Base-by-base conservation (phyloP, 2,888 invertebrate genomes). In the Nomada ferruginata region DNA sequence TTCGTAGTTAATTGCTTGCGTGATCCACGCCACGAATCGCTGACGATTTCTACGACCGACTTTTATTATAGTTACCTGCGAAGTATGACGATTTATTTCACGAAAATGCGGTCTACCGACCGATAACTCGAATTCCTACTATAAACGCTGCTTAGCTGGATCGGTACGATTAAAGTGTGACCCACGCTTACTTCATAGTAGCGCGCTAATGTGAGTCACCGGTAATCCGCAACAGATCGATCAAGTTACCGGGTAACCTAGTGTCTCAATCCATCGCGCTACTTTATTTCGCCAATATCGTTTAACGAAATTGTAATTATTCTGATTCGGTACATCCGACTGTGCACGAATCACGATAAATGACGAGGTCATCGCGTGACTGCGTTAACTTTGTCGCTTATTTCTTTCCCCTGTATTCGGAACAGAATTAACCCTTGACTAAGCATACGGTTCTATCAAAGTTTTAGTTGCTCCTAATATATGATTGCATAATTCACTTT, bases 211-310 rank as follows among this genome's bases (percentile, higher is more conserved):
- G 18, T 50, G 63, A 63, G 47, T 50, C 63, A 64, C n/a, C 20
- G 53, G 15, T 66, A 55, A 53, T 55, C n/a, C 15, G 15, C 26
- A 20, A 42, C 68, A 20, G 63, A 47, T 64, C 63, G 23, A 64
- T 64, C 26, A 10, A 13, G 23, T 44, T 63, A 63, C 59, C 36
- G 2, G 18, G 20, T 13, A 44, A 63, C 15, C 13, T 44, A 42
- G 20, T 44, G 36, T 15, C 15, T 15, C 18, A 50, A 64, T 64
- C 20, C 57, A 23, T 11, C 23, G 57, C 13, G 26, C 26, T 47
- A 59, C 11, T 68, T 18, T 23, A 23, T 42, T 68, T 23, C 20
- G 9, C 13, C n/a, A 20, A 9, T n/a, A 42, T 55, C 29, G 55
- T 73, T 64, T 55, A 10, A 4, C 29, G 36, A 64, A 47, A 55